Conservation (phyloP, 2,888 invertebrate species). For the Dryadula phaetusa region DNA sequence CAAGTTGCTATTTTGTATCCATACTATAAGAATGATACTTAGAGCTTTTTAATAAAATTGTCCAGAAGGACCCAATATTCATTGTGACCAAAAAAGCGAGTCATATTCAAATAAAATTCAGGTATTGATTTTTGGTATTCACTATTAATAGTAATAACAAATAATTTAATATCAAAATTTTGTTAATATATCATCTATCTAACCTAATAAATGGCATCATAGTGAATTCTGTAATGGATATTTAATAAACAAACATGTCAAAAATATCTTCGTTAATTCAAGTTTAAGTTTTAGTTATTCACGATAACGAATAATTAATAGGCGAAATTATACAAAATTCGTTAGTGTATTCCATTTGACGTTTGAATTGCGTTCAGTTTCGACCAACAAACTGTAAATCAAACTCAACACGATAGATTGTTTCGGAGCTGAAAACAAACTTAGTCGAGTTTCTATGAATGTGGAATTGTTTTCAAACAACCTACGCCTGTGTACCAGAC, state of each 20-base stretch:
- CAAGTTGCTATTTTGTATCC: too few relatives aligned
- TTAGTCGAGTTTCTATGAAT: conserved; percentile 8
- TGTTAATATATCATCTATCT: too few relatives aligned
- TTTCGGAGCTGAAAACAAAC: conserved; percentile 20
- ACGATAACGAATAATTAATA: conserved; percentile 26
- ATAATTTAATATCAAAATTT: too few relatives aligned
- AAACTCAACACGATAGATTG: conserved; percentile 22
- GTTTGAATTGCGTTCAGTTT: conserved; percentile 20
- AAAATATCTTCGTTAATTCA: not conserved
- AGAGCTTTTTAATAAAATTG: too few relatives aligned
- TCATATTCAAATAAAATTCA: too few relatives aligned
- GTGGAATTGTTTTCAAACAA: conserved; percentile 11
- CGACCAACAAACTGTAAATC: conserved; percentile 31
- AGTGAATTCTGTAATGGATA: not conserved
- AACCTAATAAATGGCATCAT: not conserved
- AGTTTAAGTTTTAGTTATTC: conserved; percentile 23
- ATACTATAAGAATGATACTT: too few relatives aligned
- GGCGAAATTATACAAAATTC: conserved; percentile 19
- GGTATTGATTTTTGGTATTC: too few relatives aligned
- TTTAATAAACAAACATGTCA: not conserved
- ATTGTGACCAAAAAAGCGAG: too few relatives aligned
- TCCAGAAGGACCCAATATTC: too few relatives aligned
- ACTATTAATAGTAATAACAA: too few relatives aligned
- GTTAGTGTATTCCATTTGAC: conserved; percentile 25
- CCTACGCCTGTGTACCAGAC: not conserved